phyloP scores from a whole-genome alignment of 2,797 vertebrate species.

The Lycodopsis pacificus region DNA sequence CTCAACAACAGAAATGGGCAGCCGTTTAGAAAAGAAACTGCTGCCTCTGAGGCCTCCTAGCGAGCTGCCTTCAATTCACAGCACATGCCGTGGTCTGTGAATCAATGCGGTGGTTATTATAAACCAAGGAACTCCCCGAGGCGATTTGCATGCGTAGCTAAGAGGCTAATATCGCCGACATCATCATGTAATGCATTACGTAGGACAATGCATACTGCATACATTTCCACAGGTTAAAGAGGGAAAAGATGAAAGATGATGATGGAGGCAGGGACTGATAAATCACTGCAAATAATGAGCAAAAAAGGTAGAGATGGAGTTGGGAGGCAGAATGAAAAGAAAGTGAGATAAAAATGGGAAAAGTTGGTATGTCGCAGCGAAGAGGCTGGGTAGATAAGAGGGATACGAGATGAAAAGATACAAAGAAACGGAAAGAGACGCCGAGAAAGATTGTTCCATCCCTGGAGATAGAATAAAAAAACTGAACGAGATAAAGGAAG shows the following conservation, averaged over 20 bases:
- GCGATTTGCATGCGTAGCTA: slow-evolving; percentile 49
- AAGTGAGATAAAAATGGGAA: slow-evolving; percentile 35
- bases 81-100: slow-evolving; percentile 40
- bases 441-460: slow-evolving; percentile 20
- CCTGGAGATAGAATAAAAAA: slow-evolving; percentile 34
- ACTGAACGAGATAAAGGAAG: slow-evolving; percentile 40
- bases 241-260: slow-evolving; percentile 46
- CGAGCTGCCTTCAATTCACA: slow-evolving; percentile 46
- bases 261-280: slow-evolving; percentile 30
- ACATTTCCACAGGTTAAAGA: slow-evolving; percentile 58
- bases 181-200: slow-evolving; percentile 44
- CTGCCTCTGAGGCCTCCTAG: slow-evolving; percentile 40
- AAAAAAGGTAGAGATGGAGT: slow-evolving; percentile 20
- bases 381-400: slow-evolving; percentile 46
- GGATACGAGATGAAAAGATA: slow-evolving; percentile 57
- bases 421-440: slow-evolving; percentile 35
- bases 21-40: background rate
- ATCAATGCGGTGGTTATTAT: slow-evolving; percentile 58
- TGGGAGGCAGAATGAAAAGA: slow-evolving; percentile 46
- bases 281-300: slow-evolving; percentile 19
- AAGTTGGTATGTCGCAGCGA: slow-evolving; percentile 34
- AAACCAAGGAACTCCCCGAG: slow-evolving; percentile 50
- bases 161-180: slow-evolving; percentile 50
- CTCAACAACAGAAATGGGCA: background rate
- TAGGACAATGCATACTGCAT: slow-evolving; percentile 30